Evolutionary conservation across 2,888 invertebrate species (phyloP).

Genomic region (Flabesymbios commensalis): DNA sequence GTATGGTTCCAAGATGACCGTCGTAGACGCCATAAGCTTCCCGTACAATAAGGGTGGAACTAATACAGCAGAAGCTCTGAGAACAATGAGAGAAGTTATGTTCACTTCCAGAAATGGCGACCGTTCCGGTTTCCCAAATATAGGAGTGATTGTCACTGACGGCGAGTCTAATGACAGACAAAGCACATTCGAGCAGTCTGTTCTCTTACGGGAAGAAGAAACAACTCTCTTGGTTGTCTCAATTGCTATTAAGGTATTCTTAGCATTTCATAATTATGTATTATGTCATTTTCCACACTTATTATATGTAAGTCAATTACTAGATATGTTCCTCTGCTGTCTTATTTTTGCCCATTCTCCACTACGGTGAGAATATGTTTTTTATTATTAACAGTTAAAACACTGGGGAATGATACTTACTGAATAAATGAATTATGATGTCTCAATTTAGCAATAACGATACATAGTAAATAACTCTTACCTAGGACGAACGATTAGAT

Average conservation of each 20-base stretch:
- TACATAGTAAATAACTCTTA: too few relatives aligned
- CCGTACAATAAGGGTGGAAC: conserved; percentile 17
- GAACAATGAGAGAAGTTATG: conserved; percentile 7
- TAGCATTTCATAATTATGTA: too few relatives aligned
- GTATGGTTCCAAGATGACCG: conserved; percentile 6
- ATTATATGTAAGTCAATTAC: too few relatives aligned
- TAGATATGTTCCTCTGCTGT: too few relatives aligned
- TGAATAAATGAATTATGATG: too few relatives aligned
- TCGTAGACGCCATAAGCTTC: conserved; percentile 22
- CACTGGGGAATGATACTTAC: too few relatives aligned
- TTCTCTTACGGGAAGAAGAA: not conserved
- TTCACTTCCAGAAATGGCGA: conserved; percentile 10
- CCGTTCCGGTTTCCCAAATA: not conserved
- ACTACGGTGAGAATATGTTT: too few relatives aligned
- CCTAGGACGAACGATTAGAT: too few relatives aligned
- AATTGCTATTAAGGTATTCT: conserved; percentile 17
- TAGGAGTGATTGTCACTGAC: conserved; percentile 24
- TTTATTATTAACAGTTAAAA: too few relatives aligned
- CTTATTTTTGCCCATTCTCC: too few relatives aligned
- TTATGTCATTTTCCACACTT: too few relatives aligned
- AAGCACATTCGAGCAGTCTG: conserved; percentile 16
- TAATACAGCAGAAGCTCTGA: conserved; percentile 13
- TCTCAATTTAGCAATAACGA: too few relatives aligned
- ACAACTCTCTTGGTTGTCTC: conserved; percentile 22
- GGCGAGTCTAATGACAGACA: conserved; percentile 19